Conservation (phyloP, 1,140 invertebrate species). For the Aleiodes sp. region DNA sequence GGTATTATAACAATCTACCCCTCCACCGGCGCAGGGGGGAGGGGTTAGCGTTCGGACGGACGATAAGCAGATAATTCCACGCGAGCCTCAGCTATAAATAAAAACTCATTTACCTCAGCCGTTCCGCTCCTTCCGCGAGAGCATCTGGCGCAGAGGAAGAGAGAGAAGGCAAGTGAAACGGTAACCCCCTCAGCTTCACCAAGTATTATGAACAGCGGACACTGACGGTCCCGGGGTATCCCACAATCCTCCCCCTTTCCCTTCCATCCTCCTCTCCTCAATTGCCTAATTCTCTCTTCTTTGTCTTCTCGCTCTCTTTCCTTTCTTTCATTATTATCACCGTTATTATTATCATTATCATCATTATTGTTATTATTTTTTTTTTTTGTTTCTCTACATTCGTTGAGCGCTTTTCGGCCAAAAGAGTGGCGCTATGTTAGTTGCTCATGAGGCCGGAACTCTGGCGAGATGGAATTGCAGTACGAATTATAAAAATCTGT, state of each 20-base stretch:
- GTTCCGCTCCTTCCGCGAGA: conserved; percentile 31
- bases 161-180: too few species aligned
- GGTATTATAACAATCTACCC: background rate
- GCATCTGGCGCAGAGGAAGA: conserved; percentile 34
- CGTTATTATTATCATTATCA: too few species aligned
- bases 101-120: conserved; percentile 37
- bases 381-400: background rate
- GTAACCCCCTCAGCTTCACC: conserved; percentile 13
- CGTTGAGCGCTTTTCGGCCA: conserved; percentile 23
- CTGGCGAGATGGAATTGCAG: conserved; percentile 31
- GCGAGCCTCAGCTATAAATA: conserved; percentile 33
- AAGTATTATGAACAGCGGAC: too few species aligned
- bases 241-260: background rate
- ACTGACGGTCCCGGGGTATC: conserved; percentile 26
- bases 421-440: too few species aligned
- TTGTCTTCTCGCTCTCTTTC: conserved; percentile 12
- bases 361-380: background rate
- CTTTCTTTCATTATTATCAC: background rate
- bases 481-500: conserved; percentile 39
- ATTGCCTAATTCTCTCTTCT: background rate
- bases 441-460: conserved; percentile 22
- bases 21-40: background rate
- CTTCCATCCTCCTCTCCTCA: background rate
- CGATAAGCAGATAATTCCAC: conserved; percentile 38
- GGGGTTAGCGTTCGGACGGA: conserved; percentile 20